These are phyloP conservation scores for Atrina japonica DNA, from an alignment of 2,888 invertebrate species.

Conservation along the genomic window DNA sequence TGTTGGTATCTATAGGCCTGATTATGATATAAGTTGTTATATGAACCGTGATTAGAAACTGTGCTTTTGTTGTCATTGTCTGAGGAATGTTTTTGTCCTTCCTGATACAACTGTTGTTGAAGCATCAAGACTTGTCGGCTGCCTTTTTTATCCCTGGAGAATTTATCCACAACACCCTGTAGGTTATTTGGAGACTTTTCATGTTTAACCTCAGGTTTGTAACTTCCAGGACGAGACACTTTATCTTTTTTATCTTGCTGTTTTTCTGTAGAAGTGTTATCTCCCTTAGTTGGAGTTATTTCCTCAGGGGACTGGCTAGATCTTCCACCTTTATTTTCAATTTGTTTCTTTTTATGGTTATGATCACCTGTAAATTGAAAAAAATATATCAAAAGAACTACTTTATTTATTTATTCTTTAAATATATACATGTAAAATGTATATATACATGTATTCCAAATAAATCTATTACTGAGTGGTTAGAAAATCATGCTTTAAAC, in stretches of 20 bases:
- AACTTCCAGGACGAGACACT: not conserved
- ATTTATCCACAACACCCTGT: constrained; percentile 45
- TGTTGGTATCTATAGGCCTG: constrained; percentile 2
- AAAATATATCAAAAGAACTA: no score
- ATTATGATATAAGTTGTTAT: constrained; percentile 23
- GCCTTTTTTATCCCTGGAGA: constrained; percentile 57
- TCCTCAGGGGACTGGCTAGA: not conserved
- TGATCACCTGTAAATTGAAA: no score
- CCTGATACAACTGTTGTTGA: constrained; percentile 68
- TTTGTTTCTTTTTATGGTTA: not conserved
- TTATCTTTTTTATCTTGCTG: not conserved
- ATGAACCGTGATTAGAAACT: not conserved
- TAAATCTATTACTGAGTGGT: no score
- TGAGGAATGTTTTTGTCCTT: constrained; percentile 39
- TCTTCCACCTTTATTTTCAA: not conserved
- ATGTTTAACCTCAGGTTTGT: not conserved
- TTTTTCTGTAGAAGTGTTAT: not conserved
- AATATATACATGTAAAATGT: no score
- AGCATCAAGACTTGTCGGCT: constrained; percentile 63
- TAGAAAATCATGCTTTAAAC: no score
- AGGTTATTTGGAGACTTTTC: constrained; percentile 8
- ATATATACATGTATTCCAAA: no score
- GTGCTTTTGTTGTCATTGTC: not conserved
- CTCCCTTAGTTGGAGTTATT: not conserved
- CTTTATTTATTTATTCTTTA: no score